Evolutionary conservation across 2,797 vertebrate genomes (phyloP).

Genomic region (Rhinophrynus dorsalis): DNA sequence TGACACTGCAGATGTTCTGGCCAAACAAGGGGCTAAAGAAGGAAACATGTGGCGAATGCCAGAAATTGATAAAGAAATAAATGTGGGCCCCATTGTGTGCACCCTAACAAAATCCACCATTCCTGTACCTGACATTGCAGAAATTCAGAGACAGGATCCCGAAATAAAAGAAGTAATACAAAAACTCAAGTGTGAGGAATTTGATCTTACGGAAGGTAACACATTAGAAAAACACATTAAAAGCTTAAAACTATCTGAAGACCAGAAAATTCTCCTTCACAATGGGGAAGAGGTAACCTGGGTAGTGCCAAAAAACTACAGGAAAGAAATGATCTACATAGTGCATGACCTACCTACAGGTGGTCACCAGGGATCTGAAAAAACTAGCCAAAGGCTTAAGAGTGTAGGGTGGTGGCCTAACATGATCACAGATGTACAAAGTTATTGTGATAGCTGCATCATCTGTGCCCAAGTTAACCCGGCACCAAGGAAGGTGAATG

Average conservation of each 20-base stretch:
- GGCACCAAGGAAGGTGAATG: not conserved
- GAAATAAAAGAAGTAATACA: not conserved
- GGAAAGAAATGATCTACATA: not conserved
- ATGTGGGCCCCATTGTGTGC: not conserved
- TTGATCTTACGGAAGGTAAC: no score
- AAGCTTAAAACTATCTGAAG: no score
- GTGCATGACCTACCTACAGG: not conserved
- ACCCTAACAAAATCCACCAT: not conserved
- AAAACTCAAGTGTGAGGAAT: no score
- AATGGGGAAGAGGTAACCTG: not conserved
- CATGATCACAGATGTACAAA: not conserved
- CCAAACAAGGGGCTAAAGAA: not conserved
- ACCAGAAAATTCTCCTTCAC: not conserved
- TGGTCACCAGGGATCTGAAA: not conserved
- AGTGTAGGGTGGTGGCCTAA: not conserved
- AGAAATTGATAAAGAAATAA: no score
- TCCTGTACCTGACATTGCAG: not conserved
- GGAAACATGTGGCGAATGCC: not conserved
- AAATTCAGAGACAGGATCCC: not conserved
- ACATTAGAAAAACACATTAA: no score
- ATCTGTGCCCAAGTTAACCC: not conserved
- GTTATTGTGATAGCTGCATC: not conserved
- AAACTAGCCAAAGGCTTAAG: not conserved
- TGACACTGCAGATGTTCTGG: not conserved
- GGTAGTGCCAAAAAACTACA: not conserved